These are phyloP conservation scores for Galaxias olidus DNA, from an alignment of 2,797 vertebrate species.

Conservation along the genomic window DNA sequence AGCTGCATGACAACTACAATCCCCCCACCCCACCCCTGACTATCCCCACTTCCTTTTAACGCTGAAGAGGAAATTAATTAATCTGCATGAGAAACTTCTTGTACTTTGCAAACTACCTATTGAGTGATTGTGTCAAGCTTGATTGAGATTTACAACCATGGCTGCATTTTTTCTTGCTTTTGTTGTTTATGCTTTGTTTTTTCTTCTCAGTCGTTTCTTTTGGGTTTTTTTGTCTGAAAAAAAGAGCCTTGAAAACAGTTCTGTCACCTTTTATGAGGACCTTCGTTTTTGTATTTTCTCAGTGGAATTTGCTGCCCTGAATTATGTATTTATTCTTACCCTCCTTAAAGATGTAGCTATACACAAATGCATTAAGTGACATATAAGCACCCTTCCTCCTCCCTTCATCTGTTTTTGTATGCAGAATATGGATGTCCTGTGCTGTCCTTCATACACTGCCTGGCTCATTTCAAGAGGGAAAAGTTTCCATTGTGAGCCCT, in stretches of 20 bases:
- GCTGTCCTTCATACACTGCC: conserved; percentile 88
- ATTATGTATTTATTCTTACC: conserved; percentile 75
- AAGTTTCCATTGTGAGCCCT: conserved; percentile 62
- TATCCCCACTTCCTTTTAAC: conserved; percentile 74
- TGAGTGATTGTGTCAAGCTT: conserved; percentile 94
- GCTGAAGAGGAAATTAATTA: conserved; percentile 79
- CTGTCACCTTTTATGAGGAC: conserved; percentile 78
- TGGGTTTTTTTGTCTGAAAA: conserved; percentile 81
- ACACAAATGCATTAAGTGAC: conserved; percentile 81
- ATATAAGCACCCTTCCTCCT: conserved; percentile 75
- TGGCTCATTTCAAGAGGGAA: conserved; percentile 86
- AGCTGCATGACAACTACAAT: conserved; percentile 95
- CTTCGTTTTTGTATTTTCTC: conserved; percentile 83
- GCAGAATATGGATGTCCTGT: conserved; percentile 84
- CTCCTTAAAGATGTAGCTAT: conserved; percentile 80
- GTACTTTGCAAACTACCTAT: conserved; percentile 96
- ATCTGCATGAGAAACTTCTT: conserved; percentile 95
- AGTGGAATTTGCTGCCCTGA: conserved; percentile 77
- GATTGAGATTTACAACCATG: conserved; percentile 94
- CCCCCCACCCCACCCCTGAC: conserved; percentile 62
- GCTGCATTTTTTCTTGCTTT: conserved; percentile 93
- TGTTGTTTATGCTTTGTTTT: conserved; percentile 87
- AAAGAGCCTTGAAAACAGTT: conserved; percentile 77
- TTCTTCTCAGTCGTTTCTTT: conserved; percentile 79
- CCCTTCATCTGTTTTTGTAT: conserved; percentile 75